phyloP scores from a whole-genome alignment of 1,140 invertebrate species.

The Sinella curviseta region DNA sequence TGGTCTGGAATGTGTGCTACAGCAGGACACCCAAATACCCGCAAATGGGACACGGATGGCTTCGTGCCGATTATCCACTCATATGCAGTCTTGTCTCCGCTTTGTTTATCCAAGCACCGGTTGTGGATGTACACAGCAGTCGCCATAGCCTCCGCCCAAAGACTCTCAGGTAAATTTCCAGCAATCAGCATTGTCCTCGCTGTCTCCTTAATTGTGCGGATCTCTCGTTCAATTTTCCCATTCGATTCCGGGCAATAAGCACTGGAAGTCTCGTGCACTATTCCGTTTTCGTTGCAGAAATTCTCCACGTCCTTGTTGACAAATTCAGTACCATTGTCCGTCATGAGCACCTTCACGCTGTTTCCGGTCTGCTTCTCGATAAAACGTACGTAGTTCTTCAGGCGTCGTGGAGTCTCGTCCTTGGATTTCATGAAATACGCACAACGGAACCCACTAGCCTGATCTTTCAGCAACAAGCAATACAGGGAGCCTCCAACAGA shows the following conservation, averaged over 20 bases:
- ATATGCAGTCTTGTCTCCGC: slow-evolving; percentile 37
- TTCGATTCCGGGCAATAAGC: slow-evolving; percentile 58
- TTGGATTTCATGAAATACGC: slow-evolving; percentile 40
- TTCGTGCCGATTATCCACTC: slow-evolving; percentile 43
- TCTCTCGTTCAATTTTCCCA: slow-evolving; percentile 53
- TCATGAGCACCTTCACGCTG: slow-evolving; percentile 26
- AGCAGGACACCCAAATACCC: slow-evolving; percentile 18
- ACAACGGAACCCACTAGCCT: slow-evolving; percentile 54
- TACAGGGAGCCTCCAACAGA: slow-evolving; percentile 53
- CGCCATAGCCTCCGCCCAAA: slow-evolving; percentile 30
- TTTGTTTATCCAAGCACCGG: slow-evolving; percentile 9
- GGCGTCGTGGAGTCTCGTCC: neutral
- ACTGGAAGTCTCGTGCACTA: slow-evolving; percentile 52
- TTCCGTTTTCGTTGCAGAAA: neutral
- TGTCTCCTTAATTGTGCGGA: slow-evolving; percentile 40
- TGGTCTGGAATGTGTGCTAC: neutral
- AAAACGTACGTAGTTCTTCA: neutral
- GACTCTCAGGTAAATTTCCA: neutral
- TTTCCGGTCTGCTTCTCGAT: slow-evolving; percentile 25
- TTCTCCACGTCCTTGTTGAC: neutral
- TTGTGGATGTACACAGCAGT: slow-evolving; percentile 25
- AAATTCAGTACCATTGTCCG: slow-evolving; percentile 47
- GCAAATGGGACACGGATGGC: slow-evolving; percentile 5
- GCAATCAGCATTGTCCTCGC: slow-evolving; percentile 16
- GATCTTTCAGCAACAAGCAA: slow-evolving; percentile 57